These are phyloP conservation scores for Cephus runcator DNA, from an alignment of 2,888 invertebrate species.

Conservation along the genomic window DNA sequence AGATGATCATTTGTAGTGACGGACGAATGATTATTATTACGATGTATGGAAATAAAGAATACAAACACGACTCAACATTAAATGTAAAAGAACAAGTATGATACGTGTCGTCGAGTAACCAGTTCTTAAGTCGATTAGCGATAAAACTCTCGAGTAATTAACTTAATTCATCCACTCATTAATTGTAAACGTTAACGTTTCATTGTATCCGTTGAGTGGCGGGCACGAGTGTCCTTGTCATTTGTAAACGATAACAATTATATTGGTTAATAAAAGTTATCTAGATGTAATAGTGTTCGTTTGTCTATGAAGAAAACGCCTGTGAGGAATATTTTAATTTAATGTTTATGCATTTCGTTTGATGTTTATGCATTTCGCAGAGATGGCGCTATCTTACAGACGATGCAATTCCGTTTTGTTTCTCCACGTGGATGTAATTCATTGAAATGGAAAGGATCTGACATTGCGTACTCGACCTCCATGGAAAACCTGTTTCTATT, in stretches of 20 bases:
- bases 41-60: background rate
- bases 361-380: background rate
- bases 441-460: conserved; percentile 22
- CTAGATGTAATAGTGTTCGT: conserved; percentile 56
- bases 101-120: conserved; percentile 63
- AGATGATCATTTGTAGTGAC: background rate
- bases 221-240: conserved; percentile 50
- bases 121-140: conserved; percentile 62
- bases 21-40: background rate
- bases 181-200: conserved; percentile 59
- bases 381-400: background rate
- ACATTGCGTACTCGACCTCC: background rate
- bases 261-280: conserved; percentile 66
- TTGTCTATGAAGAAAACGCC: background rate
- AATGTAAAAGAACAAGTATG: conserved; percentile 52
- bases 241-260: conserved; percentile 64
- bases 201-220: conserved; percentile 61
- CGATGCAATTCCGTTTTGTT: background rate
- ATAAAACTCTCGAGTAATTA: conserved; percentile 33
- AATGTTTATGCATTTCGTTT: background rate
- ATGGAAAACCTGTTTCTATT: background rate
- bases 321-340: background rate
- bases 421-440: background rate
- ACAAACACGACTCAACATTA: conserved; percentile 30
- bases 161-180: conserved; percentile 55